Conservation (phyloP, 2,113 vertebrate genomes). For the Gobiocypris rarus region DNA sequence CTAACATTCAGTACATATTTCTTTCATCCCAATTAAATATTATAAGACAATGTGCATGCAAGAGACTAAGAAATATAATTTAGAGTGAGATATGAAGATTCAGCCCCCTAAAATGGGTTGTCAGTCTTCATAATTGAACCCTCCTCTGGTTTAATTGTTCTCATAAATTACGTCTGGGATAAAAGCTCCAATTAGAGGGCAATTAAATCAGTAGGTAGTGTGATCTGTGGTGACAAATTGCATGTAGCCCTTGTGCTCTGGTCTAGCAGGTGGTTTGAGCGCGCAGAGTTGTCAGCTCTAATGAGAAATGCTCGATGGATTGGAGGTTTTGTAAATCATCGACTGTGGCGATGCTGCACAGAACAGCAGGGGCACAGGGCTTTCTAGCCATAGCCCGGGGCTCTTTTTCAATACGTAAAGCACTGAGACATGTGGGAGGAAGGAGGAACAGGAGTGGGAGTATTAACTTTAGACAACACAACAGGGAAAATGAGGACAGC, state of each 20-base stretch:
- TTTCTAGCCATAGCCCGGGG: background rate
- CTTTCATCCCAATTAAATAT: no score
- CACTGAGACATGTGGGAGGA: slow-evolving; percentile 31
- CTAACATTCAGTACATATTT: background rate
- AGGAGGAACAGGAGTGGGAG: slow-evolving; percentile 20
- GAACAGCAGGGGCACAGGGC: background rate
- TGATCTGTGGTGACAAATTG: slow-evolving; percentile 36
- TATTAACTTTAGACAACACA: slow-evolving; percentile 16
- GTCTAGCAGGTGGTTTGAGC: slow-evolving; percentile 28
- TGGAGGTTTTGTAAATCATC: slow-evolving; percentile 20
- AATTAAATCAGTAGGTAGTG: slow-evolving; percentile 36
- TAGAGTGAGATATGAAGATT: background rate
- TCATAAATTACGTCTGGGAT: slow-evolving; percentile 1
- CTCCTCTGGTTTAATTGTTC: slow-evolving; percentile 29
- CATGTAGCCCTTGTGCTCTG: slow-evolving; percentile 12
- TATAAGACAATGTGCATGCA: no score
- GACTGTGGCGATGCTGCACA: slow-evolving; percentile 40
- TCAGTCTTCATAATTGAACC: background rate
- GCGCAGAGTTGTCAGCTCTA: background rate
- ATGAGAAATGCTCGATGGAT: slow-evolving; percentile 20
- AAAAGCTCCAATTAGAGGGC: slow-evolving; percentile 32
- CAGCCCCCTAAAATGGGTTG: background rate
- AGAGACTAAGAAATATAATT: no score
- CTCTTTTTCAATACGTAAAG: background rate
- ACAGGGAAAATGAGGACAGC: slow-evolving; percentile 14